Conservation (phyloP, 2,113 vertebrate species). For the Channa argus region DNA sequence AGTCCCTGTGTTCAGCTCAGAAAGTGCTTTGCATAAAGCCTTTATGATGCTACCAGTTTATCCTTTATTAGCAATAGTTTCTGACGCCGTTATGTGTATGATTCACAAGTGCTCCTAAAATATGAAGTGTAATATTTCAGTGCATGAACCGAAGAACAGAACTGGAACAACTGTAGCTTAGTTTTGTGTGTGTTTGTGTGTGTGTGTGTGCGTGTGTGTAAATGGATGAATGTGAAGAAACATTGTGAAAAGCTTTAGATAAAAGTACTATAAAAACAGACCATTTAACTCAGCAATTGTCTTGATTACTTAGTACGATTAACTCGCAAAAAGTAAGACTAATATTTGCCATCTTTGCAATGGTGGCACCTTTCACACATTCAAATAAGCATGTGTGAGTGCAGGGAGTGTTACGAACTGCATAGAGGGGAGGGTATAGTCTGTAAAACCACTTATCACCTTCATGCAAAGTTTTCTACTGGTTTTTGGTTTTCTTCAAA, state of each 20-base stretch:
- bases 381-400: neutral
- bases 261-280: no score
- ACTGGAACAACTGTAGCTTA: no score
- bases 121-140: no score
- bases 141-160: no score
- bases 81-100: no score
- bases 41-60: neutral
- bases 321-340: neutral
- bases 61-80: neutral
- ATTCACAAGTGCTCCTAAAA: no score
- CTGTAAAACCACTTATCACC: constrained; percentile 39
- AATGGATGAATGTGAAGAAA: no score
- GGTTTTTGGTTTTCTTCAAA: constrained; percentile 54
- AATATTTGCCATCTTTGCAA: neutral
- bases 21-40: constrained; percentile 45
- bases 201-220: no score
- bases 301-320: no score
- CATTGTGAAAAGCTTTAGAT: no score
- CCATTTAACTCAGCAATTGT: no score
- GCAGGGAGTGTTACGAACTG: neutral
- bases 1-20: constrained; percentile 17
- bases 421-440: constrained; percentile 20
- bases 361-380: neutral
- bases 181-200: no score
- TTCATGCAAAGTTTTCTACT: constrained; percentile 25